phyloP scores from a whole-genome alignment of 2,888 invertebrate species.

The Deroplatys truncata region DNA sequence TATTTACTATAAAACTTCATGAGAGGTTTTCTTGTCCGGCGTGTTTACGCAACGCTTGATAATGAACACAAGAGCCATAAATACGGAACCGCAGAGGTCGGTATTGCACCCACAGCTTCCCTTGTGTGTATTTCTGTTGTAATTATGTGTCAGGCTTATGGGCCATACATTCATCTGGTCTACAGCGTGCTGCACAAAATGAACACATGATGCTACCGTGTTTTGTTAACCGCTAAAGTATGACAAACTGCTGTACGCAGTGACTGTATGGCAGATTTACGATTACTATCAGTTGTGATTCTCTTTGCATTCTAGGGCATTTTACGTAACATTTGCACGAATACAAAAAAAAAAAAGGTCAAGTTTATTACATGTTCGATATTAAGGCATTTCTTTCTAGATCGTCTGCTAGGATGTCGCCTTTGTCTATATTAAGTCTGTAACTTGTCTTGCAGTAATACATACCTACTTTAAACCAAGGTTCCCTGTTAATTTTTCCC shows the following conservation, averaged over 20 bases:
- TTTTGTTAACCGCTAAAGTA: not conserved
- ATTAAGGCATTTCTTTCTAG: not conserved
- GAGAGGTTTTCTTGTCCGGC: not conserved
- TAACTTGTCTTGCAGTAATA: no score
- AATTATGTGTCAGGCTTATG: not conserved
- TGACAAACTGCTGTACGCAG: not conserved
- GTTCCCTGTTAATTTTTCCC: no score
- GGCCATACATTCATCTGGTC: not conserved
- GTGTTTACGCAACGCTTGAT: not conserved
- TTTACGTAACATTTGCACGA: not conserved
- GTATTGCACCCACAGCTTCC: not conserved
- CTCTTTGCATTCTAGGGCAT: not conserved
- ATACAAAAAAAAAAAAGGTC: no score
- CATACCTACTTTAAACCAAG: no score
- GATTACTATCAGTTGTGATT: not conserved
- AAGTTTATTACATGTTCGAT: not conserved
- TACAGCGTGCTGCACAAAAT: not conserved
- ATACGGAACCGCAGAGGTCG: not conserved
- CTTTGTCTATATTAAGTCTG: no score
- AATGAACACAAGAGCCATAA: not conserved
- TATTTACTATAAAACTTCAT: not conserved
- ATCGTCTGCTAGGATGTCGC: no score
- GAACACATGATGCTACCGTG: not conserved
- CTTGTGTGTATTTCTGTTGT: not conserved
- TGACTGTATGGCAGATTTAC: not conserved